These are phyloP conservation scores for Tichodroma muraria DNA, from an alignment of 2,113 vertebrate genomes.

Conservation along the genomic window DNA sequence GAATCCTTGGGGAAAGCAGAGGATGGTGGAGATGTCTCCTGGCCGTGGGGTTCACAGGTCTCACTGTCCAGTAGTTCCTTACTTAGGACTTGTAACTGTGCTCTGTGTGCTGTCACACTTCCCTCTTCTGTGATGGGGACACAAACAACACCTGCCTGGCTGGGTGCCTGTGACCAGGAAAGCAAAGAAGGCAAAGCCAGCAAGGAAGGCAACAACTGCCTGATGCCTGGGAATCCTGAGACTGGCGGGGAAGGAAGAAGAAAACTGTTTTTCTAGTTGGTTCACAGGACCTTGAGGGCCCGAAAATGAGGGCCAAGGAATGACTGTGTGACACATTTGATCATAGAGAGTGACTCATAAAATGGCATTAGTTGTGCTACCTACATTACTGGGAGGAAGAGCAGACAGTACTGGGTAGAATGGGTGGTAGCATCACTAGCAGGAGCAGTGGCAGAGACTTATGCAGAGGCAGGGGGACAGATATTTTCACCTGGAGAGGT, in stretches of 20 bases:
- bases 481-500: not conserved
- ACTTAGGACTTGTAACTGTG: not conserved
- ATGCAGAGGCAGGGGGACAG: not conserved
- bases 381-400: not conserved
- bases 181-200: too few relatives aligned
- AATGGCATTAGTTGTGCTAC: not conserved
- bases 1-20: not conserved
- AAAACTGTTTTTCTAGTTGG: not conserved
- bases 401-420: not conserved
- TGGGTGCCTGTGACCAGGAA: not conserved
- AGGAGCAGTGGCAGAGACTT: not conserved
- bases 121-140: not conserved
- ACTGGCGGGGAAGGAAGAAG: not conserved
- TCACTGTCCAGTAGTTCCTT: not conserved
- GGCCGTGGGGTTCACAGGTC: too few relatives aligned
- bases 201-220: not conserved
- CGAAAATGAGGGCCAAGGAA: not conserved
- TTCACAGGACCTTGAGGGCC: not conserved
- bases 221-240: not conserved
- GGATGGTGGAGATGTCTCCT: not conserved
- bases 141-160: not conserved
- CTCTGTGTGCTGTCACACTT: not conserved
- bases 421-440: not conserved
- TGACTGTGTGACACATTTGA: accelerated
- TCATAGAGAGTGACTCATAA: not conserved